These are phyloP conservation scores for Fragariocoptes setiger DNA, from an alignment of 1,140 invertebrate species.

Conservation along the genomic window DNA sequence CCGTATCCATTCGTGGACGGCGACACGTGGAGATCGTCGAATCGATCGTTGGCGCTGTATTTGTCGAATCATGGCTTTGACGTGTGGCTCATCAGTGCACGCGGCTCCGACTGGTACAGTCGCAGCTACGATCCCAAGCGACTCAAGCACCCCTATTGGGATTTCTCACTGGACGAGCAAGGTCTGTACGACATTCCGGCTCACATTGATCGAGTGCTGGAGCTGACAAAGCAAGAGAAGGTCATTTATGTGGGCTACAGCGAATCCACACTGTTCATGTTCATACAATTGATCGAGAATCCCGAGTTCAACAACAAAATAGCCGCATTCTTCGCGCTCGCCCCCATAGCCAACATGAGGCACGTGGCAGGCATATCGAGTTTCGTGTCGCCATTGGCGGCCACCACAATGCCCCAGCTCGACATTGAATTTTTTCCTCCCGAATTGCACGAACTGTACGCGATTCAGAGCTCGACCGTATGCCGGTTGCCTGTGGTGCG, in stretches of 20 bases:
- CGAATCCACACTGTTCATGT: conserved; percentile 23
- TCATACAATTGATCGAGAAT: conserved; percentile 26
- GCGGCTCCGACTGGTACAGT: conserved; percentile 11
- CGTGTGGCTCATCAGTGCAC: not conserved
- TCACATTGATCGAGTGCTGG: conserved; percentile 20
- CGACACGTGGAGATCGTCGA: not conserved
- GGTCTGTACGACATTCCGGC: conserved; percentile 19
- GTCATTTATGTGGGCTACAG: conserved; percentile 2
- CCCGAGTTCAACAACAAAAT: conserved; percentile 30
- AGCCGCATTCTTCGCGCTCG: conserved; percentile 25
- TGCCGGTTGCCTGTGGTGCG: no score
- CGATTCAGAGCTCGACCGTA: no score
- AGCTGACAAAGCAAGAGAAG: not conserved
- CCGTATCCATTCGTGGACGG: not conserved
- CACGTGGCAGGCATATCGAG: no score
- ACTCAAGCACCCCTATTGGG: no score
- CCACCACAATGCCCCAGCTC: no score
- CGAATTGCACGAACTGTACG: no score
- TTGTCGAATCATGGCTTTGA: not conserved
- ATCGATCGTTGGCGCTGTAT: not conserved
- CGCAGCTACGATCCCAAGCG: conserved; percentile 20
- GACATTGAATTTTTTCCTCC: no score
- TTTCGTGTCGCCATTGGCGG: no score
- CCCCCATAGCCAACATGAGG: conserved; percentile 27
- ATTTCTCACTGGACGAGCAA: conserved; percentile 16